phyloP scores from a whole-genome alignment of 2,797 vertebrate genomes.

The Numenius phaeopus region DNA sequence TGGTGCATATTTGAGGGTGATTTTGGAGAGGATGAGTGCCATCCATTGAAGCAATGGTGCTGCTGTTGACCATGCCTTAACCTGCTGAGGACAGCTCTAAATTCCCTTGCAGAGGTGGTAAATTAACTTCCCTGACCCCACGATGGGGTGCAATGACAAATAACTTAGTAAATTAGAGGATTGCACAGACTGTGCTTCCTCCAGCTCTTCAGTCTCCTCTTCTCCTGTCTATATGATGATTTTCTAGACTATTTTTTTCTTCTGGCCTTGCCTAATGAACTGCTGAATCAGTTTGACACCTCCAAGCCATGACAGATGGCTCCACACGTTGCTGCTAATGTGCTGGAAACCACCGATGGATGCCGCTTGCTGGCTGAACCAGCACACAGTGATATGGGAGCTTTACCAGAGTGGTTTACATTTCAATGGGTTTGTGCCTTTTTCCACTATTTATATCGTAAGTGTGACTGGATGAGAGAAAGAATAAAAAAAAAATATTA shows the following conservation, averaged over 20 bases:
- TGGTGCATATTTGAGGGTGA: neutral
- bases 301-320: constrained; percentile 34
- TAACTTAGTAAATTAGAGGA: neutral
- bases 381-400: neutral
- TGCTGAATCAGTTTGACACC: constrained; percentile 2
- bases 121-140: neutral
- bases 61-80: neutral
- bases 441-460: constrained; percentile 32
- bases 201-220: neutral
- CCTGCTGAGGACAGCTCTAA: neutral
- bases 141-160: accelerated
- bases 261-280: constrained; percentile 31
- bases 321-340: neutral
- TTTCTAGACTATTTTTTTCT: neutral
- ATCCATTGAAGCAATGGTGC: neutral
- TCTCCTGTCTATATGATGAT: neutral
- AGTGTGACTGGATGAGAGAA: constrained; percentile 19
- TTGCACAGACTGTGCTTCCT: accelerated
- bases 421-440: neutral
- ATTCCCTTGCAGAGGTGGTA: neutral
- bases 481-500: neutral
- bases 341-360: constrained; percentile 14
- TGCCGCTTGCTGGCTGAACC: neutral
- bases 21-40: neutral
- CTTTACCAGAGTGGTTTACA: neutral